Evolutionary conservation across 2,888 invertebrate genomes (phyloP).

Genomic region (Ganaspis brasiliensis): DNA sequence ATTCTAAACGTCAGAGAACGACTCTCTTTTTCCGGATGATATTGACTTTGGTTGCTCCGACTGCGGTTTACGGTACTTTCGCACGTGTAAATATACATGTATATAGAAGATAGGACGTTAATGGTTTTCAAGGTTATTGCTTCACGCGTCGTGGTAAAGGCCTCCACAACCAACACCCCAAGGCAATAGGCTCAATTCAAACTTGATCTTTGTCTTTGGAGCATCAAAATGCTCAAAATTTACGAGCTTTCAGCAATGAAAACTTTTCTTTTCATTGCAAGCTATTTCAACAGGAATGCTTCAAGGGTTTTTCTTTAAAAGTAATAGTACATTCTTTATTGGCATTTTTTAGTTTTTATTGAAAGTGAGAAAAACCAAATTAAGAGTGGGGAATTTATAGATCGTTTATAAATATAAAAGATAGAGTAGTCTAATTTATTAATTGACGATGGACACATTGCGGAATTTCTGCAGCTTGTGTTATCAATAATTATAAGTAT

Average conservation of each 20-base stretch:
- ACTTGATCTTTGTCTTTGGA: conserved; percentile 10
- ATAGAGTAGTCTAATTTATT: too few relatives aligned
- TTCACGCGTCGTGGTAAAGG: conserved; percentile 30
- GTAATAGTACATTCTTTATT: too few relatives aligned
- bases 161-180: conserved; percentile 19
- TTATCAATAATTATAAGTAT: too few relatives aligned
- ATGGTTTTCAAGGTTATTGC: conserved; percentile 56
- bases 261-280: neutral
- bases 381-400: too few relatives aligned
- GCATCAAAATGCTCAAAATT: neutral
- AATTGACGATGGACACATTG: too few relatives aligned
- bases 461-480: too few relatives aligned
- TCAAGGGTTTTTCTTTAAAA: too few relatives aligned
- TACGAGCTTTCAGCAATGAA: neutral
- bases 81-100: conserved; percentile 58
- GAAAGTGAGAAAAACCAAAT: too few relatives aligned
- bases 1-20: neutral
- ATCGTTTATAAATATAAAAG: too few relatives aligned
- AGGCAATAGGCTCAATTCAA: conserved; percentile 3
- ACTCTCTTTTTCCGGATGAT: conserved; percentile 54
- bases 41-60: conserved; percentile 46
- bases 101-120: conserved; percentile 50
- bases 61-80: conserved; percentile 58
- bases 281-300: too few relatives aligned
- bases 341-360: too few relatives aligned